A percentile compares a stretch with the other conserved stretches of the same genome.
phyloP scores from a whole-genome alignment of 2,888 invertebrate genomes.

The Pristionchus arcanus region DNA sequence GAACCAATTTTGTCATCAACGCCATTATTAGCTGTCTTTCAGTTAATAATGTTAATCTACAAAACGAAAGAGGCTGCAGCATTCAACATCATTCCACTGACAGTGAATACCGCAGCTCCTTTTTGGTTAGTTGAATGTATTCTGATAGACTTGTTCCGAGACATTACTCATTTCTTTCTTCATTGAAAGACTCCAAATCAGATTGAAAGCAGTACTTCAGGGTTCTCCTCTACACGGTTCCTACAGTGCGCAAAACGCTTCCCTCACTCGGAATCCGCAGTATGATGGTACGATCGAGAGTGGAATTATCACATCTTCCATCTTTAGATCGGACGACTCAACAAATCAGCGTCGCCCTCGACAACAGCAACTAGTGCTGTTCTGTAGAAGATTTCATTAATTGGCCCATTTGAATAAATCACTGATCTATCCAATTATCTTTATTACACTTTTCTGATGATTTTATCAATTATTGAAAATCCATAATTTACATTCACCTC shows the following conservation, averaged over 20 bases:
- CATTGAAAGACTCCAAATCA: too few species aligned
- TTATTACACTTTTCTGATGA: too few species aligned
- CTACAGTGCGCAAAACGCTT: neutral
- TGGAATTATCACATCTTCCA: neutral
- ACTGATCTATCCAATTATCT: too few species aligned
- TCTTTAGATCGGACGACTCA: neutral
- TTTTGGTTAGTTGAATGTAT: neutral
- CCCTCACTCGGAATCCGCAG: neutral
- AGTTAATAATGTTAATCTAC: neutral
- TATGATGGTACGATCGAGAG: neutral
- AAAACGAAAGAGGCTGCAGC: neutral
- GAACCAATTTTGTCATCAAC: too few species aligned
- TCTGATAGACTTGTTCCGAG: too few species aligned
- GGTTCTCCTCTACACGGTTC: neutral
- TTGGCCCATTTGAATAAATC: too few species aligned
- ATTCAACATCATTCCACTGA: slow-evolving; percentile 1
- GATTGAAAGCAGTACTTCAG: neutral
- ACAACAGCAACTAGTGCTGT: neutral
- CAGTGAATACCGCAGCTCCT: neutral
- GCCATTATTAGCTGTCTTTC: too few species aligned
- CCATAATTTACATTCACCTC: too few species aligned
- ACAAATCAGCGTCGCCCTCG: neutral
- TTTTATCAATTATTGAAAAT: too few species aligned
- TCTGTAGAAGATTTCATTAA: neutral
- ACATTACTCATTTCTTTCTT: too few species aligned